Evolutionary conservation across 2,113 vertebrate species (phyloP), one percentile per base, ranked within the genome.

Genomic region (Scomber japonicus): DNA sequence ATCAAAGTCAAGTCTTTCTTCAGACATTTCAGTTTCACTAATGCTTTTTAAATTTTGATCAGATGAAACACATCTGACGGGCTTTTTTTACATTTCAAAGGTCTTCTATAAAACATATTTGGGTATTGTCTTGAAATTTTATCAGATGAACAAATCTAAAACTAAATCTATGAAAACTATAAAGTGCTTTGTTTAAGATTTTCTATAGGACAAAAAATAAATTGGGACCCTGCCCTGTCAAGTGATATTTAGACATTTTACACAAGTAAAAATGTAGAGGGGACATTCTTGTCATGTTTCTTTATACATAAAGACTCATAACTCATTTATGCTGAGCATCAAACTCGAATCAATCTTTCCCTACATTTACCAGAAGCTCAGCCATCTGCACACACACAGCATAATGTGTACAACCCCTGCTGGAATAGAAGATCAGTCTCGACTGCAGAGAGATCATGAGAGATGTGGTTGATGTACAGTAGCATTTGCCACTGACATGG

Each of bases 281-380:
- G n/a, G 54, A 65, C 57, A 83, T 85, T 90, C 78, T 56, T 80
- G 69, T 53, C 62, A 54, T 71, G 69, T 53, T 73, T 75, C 76
- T 35, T 56, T 16, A 40, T 21, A 49, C 64, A 82, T 68, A 31
- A 68, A 71, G 45, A 62, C 16, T 54, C 35, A 45, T 56, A 80
- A 76, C 56, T 90, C 78, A 89, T 91, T 84, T 77, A 55, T 6
- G 9, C 71, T 57, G 24, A 57, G 63, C 54, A 63, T 61, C 53
- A 62, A 60, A 50, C 75, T 72, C 21, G 0, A 60, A 74, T 71
- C 79, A 61, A 84, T 66, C 63, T 74, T 40, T 70, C 45, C 62
- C 80, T 48, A 49, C 74, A 59, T 81, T 84, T 50, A 68, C 45
- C 82, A 80, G 63, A 75, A 56, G 51, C 54, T 31, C 55, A 27